Evolutionary conservation across 2,113 vertebrate species (phyloP).

Genomic region (Oryzias melastigma): DNA sequence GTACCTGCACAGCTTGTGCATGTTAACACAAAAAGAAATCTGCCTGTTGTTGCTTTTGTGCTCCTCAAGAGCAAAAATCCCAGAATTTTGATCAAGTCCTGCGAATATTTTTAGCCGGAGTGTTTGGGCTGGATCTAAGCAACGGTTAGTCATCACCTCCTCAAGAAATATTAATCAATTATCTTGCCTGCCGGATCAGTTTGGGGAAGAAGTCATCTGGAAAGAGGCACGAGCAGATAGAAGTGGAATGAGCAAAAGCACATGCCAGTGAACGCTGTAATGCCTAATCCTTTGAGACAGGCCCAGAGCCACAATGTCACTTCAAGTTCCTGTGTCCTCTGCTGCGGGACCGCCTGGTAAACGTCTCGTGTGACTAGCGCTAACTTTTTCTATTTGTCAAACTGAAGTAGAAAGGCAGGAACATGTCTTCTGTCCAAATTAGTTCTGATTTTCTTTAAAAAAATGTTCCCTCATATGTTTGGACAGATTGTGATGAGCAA

Average conservation of each 20-base stretch:
- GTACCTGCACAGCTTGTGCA: constrained; percentile 15
- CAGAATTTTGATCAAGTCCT: constrained; percentile 48
- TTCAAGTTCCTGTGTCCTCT: constrained; percentile 77
- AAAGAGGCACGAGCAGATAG: constrained; percentile 80
- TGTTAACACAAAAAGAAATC: constrained; percentile 37
- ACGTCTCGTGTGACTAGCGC: constrained; percentile 71
- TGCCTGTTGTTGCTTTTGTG: constrained; percentile 29
- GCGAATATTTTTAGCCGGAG: constrained; percentile 62
- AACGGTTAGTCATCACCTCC: constrained; percentile 80
- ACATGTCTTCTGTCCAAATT: constrained; percentile 47
- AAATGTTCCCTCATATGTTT: constrained; percentile 31
- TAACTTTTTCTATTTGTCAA: constrained; percentile 70
- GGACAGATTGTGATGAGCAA: constrained; percentile 38
- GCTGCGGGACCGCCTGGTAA: constrained; percentile 61
- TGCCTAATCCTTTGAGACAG: constrained; percentile 81
- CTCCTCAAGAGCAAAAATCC: constrained; percentile 43
- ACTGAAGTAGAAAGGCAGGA: constrained; percentile 33
- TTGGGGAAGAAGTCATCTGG: constrained; percentile 81
- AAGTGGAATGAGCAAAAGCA: constrained; percentile 76
- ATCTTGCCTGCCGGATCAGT: constrained; percentile 78
- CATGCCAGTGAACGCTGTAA: constrained; percentile 78
- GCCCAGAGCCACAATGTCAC: constrained; percentile 78
- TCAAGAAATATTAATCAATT: constrained; percentile 84
- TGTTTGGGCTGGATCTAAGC: constrained; percentile 72
- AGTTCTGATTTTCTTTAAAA: constrained; percentile 44